A percentile compares a stretch with the other conserved stretches of the same genome.
These are phyloP conservation scores for Bembecia ichneumoniformis DNA, from an alignment of 2,888 invertebrate species.

Conservation along the genomic window DNA sequence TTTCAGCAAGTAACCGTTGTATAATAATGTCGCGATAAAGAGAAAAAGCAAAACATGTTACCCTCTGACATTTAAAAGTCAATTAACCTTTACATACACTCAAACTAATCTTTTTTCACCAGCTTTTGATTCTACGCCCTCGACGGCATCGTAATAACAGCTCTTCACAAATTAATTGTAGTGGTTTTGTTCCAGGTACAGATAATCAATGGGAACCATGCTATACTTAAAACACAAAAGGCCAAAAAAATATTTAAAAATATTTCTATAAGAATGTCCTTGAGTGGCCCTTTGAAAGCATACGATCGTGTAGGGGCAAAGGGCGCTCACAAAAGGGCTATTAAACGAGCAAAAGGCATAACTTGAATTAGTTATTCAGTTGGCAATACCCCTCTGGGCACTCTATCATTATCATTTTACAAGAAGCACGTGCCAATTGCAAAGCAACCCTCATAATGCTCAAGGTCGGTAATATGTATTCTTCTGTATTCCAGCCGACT, in stretches of 20 bases:
- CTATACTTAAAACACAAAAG: neutral
- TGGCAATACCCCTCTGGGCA: conserved; percentile 61
- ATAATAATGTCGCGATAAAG: too few relatives aligned
- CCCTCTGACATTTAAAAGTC: conserved; percentile 22
- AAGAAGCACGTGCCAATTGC: conserved; percentile 57
- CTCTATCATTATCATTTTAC: conserved; percentile 68
- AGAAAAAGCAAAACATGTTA: conserved; percentile 8
- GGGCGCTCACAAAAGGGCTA: conserved; percentile 56
- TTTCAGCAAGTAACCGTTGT: too few relatives aligned
- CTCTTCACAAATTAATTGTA: conserved; percentile 7
- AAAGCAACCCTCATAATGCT: conserved; percentile 44
- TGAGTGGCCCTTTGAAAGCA: conserved; percentile 28
- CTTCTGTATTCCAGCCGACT: too few relatives aligned
- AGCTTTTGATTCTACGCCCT: conserved; percentile 11
- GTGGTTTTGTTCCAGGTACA: conserved; percentile 4
- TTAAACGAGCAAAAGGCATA: conserved; percentile 53
- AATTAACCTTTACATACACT: conserved; percentile 22
- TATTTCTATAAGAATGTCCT: conserved; percentile 44
- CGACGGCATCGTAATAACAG: neutral
- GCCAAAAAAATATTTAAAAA: conserved; percentile 19
- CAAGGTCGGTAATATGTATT: conserved; percentile 53
- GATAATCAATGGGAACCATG: conserved; percentile 5
- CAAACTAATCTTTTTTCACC: conserved; percentile 21
- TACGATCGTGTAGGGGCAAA: conserved; percentile 25
- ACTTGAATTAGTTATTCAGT: conserved; percentile 70